Conservation (phyloP, 2,113 vertebrate species). For the Lanius collurio region DNA sequence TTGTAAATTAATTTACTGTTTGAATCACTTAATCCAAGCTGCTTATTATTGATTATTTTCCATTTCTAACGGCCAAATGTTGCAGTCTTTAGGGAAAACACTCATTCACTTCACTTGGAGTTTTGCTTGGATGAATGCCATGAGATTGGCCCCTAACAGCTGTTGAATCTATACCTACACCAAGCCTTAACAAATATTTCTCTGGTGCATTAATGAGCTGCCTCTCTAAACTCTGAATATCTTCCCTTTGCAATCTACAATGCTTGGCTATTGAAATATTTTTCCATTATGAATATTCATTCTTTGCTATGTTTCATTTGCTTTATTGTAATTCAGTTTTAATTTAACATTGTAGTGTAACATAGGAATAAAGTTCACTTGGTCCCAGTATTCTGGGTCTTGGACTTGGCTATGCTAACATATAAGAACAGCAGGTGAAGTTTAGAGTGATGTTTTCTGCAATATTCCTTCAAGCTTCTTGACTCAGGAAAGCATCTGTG, state of each 20-base stretch:
- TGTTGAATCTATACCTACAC: not conserved
- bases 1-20: not conserved
- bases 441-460: not conserved
- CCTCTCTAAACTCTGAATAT: not conserved
- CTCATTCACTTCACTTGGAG: not conserved
- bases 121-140: not conserved
- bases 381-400: not conserved
- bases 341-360: not conserved
- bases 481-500: not conserved
- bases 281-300: not conserved
- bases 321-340: not conserved
- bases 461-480: not conserved
- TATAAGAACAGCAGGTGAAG: not conserved
- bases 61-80: not conserved
- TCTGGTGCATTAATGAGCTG: not conserved
- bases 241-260: not conserved
- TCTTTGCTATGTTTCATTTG: not conserved
- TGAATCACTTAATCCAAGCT: not conserved
- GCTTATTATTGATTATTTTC: not conserved
- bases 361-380: not conserved
- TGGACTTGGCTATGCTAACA: fast-evolving
- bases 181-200: not conserved
- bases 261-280: not conserved
- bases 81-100: not conserved
- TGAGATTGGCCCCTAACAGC: not conserved